Evolutionary conservation across 2,888 invertebrate species (phyloP).

Genomic region (Drosophila melanosoma): DNA sequence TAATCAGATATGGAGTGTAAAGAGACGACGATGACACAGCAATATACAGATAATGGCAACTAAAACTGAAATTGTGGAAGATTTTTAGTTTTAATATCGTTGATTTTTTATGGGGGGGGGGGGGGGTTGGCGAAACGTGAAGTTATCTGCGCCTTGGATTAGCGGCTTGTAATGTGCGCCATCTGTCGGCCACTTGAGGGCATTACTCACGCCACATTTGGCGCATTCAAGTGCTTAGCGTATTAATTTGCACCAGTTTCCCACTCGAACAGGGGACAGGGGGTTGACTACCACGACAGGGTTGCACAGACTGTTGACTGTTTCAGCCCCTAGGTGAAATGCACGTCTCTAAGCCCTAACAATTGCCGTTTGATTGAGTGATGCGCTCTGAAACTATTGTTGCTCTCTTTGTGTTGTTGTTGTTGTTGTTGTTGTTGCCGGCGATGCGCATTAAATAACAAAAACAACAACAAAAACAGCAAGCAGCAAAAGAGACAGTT

Average conservation of each 20-base stretch:
- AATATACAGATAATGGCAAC: slow-evolving; percentile 38
- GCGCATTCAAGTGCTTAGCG: slow-evolving; percentile 83
- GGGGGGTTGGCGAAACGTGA: slow-evolving; percentile 10
- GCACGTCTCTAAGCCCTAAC: slow-evolving; percentile 71
- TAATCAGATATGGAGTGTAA: slow-evolving; percentile 36
- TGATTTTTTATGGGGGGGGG: slow-evolving; percentile 46
- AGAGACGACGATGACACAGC: background rate
- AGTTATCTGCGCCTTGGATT: slow-evolving; percentile 44
- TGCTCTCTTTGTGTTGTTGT: slow-evolving; percentile 11
- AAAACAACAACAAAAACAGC: slow-evolving; percentile 7
- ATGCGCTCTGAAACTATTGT: slow-evolving; percentile 53
- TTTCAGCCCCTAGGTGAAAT: slow-evolving; percentile 30
- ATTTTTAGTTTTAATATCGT: slow-evolving; percentile 68
- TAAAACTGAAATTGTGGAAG: slow-evolving; percentile 18
- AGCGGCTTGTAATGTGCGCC: slow-evolving; percentile 75
- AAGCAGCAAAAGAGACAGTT: slow-evolving; percentile 8
- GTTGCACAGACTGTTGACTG: slow-evolving; percentile 21
- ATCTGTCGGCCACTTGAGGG: slow-evolving; percentile 77
- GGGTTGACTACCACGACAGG: slow-evolving; percentile 22
- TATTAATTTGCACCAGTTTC: slow-evolving; percentile 83
- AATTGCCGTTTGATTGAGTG: slow-evolving; percentile 84
- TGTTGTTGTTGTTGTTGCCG: slow-evolving; percentile 33
- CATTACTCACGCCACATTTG: slow-evolving; percentile 84
- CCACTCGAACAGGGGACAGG: slow-evolving; percentile 13
- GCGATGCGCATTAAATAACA: slow-evolving; percentile 52